These are phyloP conservation scores for Rhinophrynus dorsalis DNA, from an alignment of 2,797 vertebrate genomes.

Conservation along the genomic window DNA sequence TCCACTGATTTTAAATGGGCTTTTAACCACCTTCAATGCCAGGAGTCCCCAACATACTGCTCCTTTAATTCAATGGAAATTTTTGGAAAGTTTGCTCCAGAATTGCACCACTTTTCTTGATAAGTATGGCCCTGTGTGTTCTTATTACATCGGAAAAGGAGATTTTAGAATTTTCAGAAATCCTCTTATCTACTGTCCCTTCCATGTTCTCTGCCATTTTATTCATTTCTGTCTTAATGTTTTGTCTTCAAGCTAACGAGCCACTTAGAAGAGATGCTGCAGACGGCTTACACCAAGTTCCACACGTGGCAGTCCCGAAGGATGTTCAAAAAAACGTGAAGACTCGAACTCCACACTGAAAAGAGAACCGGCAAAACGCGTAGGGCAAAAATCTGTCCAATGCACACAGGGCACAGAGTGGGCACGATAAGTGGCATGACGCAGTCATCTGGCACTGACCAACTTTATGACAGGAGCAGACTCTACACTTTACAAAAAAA, in stretches of 20 bases:
- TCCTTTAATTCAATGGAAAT: too few species aligned
- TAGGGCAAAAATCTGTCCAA: conserved; percentile 60
- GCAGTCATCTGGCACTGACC: conserved; percentile 61
- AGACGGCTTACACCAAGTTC: conserved; percentile 94
- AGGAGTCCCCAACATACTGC: too few species aligned
- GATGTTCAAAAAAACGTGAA: conserved; percentile 96
- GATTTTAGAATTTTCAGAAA: too few species aligned
- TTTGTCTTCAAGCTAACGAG: conserved; percentile 79
- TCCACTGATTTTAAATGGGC: too few species aligned
- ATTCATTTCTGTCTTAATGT: neutral
- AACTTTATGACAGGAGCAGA: conserved; percentile 56
- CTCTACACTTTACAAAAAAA: conserved; percentile 65
- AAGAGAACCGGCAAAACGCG: conserved; percentile 58
- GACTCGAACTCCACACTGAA: conserved; percentile 35
- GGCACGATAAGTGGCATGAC: conserved; percentile 59
- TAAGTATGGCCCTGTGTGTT: too few species aligned
- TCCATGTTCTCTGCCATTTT: too few species aligned
- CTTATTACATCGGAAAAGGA: too few species aligned
- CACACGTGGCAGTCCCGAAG: conserved; percentile 93
- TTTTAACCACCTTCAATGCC: too few species aligned
- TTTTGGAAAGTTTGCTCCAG: too few species aligned
- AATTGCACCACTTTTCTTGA: too few species aligned
- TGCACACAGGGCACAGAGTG: conserved; percentile 58
- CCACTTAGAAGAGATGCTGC: conserved; percentile 97
- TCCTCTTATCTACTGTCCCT: too few species aligned